Evolutionary conservation across 2,888 invertebrate species (phyloP).

Genomic region (Stictocephala bisonia): DNA sequence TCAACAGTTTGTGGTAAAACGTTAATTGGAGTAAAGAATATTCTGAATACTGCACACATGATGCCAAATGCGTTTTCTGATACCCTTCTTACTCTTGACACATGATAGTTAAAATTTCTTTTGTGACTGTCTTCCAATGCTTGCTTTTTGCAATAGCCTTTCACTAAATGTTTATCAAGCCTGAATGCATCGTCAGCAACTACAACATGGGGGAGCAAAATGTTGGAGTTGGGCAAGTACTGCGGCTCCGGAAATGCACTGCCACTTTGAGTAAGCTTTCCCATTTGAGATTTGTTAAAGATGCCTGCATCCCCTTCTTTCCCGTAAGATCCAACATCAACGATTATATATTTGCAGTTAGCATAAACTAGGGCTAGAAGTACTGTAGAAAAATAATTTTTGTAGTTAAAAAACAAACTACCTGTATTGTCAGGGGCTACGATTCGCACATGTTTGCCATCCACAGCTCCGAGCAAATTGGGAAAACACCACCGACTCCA

Average conservation of each 20-base stretch:
- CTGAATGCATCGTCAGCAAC: conserved; percentile 24
- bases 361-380: conserved; percentile 6
- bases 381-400: not conserved
- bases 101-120: not conserved
- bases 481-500: conserved; percentile 11
- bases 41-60: not conserved
- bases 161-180: conserved; percentile 3
- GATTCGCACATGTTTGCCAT: conserved; percentile 26
- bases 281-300: conserved; percentile 16
- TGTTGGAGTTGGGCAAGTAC: not conserved
- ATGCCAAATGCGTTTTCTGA: conserved; percentile 7
- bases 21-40: no score
- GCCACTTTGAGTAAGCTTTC: not conserved
- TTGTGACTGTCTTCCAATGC: not conserved
- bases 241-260: not conserved
- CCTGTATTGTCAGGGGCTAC: conserved; percentile 18
- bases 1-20: no score
- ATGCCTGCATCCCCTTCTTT: conserved; percentile 31
- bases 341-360: conserved; percentile 2
- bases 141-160: not conserved
- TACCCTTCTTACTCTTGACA: not conserved
- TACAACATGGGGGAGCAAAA: not conserved
- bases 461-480: conserved; percentile 4
- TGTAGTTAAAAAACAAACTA: conserved; percentile 4
- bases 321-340: conserved; percentile 24